phyloP scores from a whole-genome alignment of 2,113 vertebrate genomes.

The Jacana jacana region DNA sequence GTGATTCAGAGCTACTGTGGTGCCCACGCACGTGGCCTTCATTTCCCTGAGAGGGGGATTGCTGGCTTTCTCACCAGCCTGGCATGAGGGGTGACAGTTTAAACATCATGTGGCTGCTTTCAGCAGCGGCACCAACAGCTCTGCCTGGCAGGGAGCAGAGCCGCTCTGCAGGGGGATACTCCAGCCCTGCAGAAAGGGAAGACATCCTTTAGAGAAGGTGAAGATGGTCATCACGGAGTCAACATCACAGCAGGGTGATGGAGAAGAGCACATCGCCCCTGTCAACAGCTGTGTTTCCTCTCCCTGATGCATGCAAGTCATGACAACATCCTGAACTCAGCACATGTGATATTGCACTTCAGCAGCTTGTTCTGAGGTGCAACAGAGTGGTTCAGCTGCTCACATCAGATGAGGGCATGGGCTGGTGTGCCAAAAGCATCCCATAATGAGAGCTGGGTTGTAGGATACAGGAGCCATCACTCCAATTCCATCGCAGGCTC shows the following conservation, averaged over 20 bases:
- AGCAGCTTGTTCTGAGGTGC: neutral
- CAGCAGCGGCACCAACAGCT: neutral
- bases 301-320: neutral
- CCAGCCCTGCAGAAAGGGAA: neutral
- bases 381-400: neutral
- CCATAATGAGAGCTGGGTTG: neutral
- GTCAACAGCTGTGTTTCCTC: neutral
- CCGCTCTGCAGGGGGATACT: neutral
- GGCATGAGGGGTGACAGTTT: neutral
- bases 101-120: neutral
- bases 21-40: neutral
- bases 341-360: accelerated
- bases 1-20: neutral
- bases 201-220: neutral
- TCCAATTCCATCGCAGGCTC: neutral
- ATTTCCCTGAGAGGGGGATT: neutral
- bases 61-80: neutral
- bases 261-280: neutral
- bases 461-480: neutral
- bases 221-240: neutral
- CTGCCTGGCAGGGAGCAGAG: neutral
- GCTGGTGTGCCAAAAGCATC: neutral
- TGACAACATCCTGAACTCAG: neutral
- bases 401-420: neutral
- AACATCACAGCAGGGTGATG: neutral